phyloP scores from a whole-genome alignment of 1,140 invertebrate species.

The Plodia interpunctella region DNA sequence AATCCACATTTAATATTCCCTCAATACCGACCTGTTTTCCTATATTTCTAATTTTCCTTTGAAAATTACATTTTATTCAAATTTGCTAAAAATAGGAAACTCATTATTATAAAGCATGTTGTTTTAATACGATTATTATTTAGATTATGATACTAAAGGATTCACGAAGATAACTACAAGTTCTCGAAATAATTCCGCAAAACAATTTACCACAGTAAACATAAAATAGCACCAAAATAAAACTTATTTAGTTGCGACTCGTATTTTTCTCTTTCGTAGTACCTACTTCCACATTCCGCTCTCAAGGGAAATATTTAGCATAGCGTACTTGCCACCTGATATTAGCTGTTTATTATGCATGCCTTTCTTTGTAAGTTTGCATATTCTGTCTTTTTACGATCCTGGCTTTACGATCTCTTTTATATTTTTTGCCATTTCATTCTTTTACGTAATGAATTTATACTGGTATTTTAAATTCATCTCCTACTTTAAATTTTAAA shows the following conservation, averaged over 20 bases:
- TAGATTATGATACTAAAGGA: too few species aligned
- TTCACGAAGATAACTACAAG: too few species aligned
- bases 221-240: background rate
- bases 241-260: background rate
- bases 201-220: background rate
- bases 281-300: background rate
- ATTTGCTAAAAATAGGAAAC: too few species aligned
- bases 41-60: too few species aligned
- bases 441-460: conserved; percentile 4
- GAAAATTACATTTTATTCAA: too few species aligned
- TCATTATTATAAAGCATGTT: too few species aligned
- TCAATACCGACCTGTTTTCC: too few species aligned
- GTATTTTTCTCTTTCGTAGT: background rate
- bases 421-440: conserved; percentile 8
- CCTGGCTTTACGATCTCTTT: conserved; percentile 8
- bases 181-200: background rate
- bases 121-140: too few species aligned
- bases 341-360: conserved; percentile 12
- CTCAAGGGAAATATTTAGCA: conserved; percentile 5
- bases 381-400: conserved; percentile 12
- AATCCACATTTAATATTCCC: too few species aligned
- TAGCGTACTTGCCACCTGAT: conserved; percentile 6
- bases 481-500: background rate
- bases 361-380: conserved; percentile 14
- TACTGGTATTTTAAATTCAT: background rate